Evolutionary conservation across 2,113 vertebrate species (phyloP).

Genomic region (Eidolon helvum): DNA sequence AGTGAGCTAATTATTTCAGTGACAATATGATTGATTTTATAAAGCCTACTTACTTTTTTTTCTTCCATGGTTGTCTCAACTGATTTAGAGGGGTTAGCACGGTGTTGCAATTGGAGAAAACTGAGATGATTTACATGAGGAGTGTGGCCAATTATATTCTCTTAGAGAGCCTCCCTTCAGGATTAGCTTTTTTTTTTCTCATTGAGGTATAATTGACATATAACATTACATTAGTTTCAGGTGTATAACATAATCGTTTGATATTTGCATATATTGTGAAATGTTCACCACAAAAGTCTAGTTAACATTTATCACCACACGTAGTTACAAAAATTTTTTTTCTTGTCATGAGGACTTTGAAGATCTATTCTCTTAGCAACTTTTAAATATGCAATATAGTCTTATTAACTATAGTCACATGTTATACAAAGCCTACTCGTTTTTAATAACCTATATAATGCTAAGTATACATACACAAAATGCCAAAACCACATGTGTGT

Average conservation of each 20-base stretch:
- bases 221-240: neutral
- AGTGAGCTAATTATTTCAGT: neutral
- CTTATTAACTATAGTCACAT: neutral
- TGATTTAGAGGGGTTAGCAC: neutral
- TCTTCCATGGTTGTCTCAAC: no score
- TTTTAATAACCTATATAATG: slow-evolving; percentile 10
- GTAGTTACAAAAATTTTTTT: no score
- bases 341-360: neutral
- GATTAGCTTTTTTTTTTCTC: neutral
- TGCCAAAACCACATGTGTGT: neutral
- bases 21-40: neutral
- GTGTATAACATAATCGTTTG: neutral
- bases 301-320: no score
- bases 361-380: neutral
- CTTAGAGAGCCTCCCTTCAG: neutral
- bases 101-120: neutral
- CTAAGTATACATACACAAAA: neutral
- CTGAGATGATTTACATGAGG: neutral
- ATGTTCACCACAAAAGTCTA: no score
- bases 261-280: no score
- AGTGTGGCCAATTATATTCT: neutral
- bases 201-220: neutral
- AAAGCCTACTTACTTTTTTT: neutral
- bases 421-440: neutral
- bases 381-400: no score